Conservation (phyloP, 2,113 vertebrate genomes). For the Takifugu flavidus region DNA sequence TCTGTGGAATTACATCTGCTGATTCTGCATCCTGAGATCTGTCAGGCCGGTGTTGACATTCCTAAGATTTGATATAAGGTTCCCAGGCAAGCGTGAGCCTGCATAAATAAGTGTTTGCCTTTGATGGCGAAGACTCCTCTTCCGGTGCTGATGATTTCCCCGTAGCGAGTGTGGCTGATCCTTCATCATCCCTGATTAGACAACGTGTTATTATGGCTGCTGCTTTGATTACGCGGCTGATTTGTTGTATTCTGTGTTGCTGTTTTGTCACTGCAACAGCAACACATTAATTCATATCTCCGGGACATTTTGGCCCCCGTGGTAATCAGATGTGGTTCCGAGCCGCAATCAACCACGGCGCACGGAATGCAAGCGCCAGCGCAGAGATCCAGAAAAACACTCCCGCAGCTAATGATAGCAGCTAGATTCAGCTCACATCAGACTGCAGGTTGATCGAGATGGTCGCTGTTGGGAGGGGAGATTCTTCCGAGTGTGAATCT, state of each 20-base stretch:
- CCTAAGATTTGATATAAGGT: constrained; percentile 46
- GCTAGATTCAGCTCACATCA: constrained; percentile 57
- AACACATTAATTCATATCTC: background rate
- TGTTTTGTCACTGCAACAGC: constrained; percentile 5
- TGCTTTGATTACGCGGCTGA: background rate
- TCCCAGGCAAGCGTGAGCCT: constrained; percentile 65
- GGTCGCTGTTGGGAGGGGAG: constrained; percentile 6
- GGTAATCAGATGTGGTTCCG: constrained; percentile 16
- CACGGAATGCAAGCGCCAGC: constrained; percentile 28
- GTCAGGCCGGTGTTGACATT: constrained; percentile 60
- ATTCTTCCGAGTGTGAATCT: constrained; percentile 22
- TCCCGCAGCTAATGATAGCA: constrained; percentile 39
- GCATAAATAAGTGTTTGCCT: constrained; percentile 68
- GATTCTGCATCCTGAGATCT: constrained; percentile 60
- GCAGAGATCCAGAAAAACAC: constrained; percentile 29
- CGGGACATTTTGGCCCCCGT: constrained; percentile 32
- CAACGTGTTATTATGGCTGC: constrained; percentile 10
- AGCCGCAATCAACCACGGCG: constrained; percentile 6
- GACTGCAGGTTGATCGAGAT: constrained; percentile 41
- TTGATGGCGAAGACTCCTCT: constrained; percentile 27
- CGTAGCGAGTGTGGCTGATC: constrained; percentile 41
- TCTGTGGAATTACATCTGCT: constrained; percentile 54
- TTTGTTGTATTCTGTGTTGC: constrained; percentile 19
- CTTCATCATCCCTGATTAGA: constrained; percentile 21
- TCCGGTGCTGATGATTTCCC: constrained; percentile 19